A percentile compares a stretch with the other conserved stretches of the same genome.
Evolutionary conservation across 2,797 vertebrate genomes (phyloP).

Genomic region (Chaenodraco wilsoni): DNA sequence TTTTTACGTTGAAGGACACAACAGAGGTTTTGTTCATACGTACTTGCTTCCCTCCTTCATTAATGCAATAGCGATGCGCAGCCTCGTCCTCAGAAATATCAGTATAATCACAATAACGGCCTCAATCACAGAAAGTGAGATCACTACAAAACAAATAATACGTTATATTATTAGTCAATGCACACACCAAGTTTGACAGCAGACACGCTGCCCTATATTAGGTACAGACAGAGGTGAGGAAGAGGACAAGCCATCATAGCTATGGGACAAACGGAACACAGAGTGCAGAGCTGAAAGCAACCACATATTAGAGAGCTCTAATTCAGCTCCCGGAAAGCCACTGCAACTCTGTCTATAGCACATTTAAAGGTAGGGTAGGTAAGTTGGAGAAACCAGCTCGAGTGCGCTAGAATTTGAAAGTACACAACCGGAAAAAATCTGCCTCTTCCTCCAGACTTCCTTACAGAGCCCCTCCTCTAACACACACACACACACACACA

Average conservation of each 20-base stretch:
- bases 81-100: slow-evolving; percentile 91
- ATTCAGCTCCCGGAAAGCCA: slow-evolving; percentile 41
- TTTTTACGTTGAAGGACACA: not conserved
- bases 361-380: too few relatives aligned
- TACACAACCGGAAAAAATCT: too few relatives aligned
- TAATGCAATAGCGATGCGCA: slow-evolving; percentile 91
- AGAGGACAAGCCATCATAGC: slow-evolving; percentile 28
- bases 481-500: too few relatives aligned
- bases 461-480: too few relatives aligned
- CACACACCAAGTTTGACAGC: not conserved
- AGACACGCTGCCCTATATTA: slow-evolving; percentile 26
- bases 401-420: too few relatives aligned
- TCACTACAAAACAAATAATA: slow-evolving; percentile 83
- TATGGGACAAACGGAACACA: slow-evolving; percentile 27
- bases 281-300: slow-evolving; percentile 15
- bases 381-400: too few relatives aligned
- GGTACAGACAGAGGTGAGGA: slow-evolving; percentile 22
- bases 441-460: too few relatives aligned
- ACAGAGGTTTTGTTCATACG: slow-evolving; percentile 32
- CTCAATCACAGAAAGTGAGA: slow-evolving; percentile 88
- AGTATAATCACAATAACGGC: slow-evolving; percentile 87
- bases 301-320: slow-evolving; percentile 12
- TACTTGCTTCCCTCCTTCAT: slow-evolving; percentile 96
- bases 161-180: not conserved
- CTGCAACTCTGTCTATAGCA: slow-evolving; percentile 7